Base-by-base conservation (phyloP, 2,797 vertebrate genomes). In the Austrolebias charrua region DNA sequence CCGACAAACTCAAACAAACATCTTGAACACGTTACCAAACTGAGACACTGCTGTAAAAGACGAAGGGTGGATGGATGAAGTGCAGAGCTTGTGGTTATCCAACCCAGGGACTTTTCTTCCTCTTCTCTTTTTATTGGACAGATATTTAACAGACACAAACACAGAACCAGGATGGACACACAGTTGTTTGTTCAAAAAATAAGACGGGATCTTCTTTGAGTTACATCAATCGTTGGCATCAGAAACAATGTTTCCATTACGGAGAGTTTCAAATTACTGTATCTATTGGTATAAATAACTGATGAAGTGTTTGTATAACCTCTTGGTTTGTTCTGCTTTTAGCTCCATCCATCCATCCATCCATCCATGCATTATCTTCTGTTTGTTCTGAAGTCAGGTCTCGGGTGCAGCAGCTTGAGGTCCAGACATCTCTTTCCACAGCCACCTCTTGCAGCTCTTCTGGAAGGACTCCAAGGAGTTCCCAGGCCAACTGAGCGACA, bases 191-290 rank as follows among this genome's bases (percentile, higher is more conserved):
- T 43, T 43, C 19, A 6, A 2, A 15, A 43, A 44, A 56, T 15
- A 15, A 16, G 40, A 18, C 54, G 3, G 47, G 5, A 11, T n/a
- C 10, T 13, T 56, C 52, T 20, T 20, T 4, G 19, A n/a, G 28
- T 56, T 55, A 6, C 59, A 38, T 66, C 66, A 76, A 77, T 79
- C 74, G 59, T 73, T 73, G 76, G 33, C 65, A 62, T 61, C 14
- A 4, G 29, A 38, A 4, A 15, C 49, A 60, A 47, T 50, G 53
- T 64, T 66, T 73, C 38, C 48, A 18, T 33, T 40, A n/a, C 63
- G 48, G 8, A 7, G 15, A 61, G n/a, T 44, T 38, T 51, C 7
- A 52, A 56, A 56, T 44, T 14, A n/a, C n/a, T n/a, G n/a, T n/a
- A 40, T 57, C 19, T 66, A 18, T n/a, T 18, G 28, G 54, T 58